Evolutionary conservation across 1,140 invertebrate genomes (phyloP), one percentile per base, ranked within the genome.

Genomic region (Aethina tumida): DNA sequence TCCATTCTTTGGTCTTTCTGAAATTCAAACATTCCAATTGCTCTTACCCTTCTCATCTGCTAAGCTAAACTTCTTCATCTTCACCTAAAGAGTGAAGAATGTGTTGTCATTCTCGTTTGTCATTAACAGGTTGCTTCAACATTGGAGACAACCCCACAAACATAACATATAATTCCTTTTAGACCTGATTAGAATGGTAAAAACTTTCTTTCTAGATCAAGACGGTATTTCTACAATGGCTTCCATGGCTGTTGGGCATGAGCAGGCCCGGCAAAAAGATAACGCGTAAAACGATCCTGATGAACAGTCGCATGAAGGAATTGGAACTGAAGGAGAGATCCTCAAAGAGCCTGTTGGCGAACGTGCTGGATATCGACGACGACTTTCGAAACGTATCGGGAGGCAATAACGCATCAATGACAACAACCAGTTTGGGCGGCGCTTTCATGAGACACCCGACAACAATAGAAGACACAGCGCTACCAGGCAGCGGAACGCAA

Each of bases 241-340:
- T 97, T 55, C 93, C 95, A 29, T 95, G 88, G 82, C 76, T 96
- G 33, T 70, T 98, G 43, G 73, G 90, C 31, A 96, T 97, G 89
- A 79, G 80, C 55, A 77, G 93, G 53, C 95, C 94, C 14, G 88
- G 91, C 21, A 88, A 87, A 70, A 92, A 94, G 64, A 90, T 93
- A 55, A 92, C 86, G 27, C 71, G 84, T 41, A 91, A 92, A 66
- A 87, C 81, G 40, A 88, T 94, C 53, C 74, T 84, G 66, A 62
- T 62, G 78, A 81, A 75, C 58, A 86, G 84, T 65, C 73, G 83
- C 50, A 88, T 90, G 81, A 80, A 85, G 49, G 88, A 94, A 57
- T 64, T 94, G 53, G 90, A 94, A 63, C 59, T 79, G 58, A 79
- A 81, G 63, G 82, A 87, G 65, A 78, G 84, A 52, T 85, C 79